Base-by-base conservation (phyloP, 1,140 invertebrate genomes). In the Acromyrmex charruanus region DNA sequence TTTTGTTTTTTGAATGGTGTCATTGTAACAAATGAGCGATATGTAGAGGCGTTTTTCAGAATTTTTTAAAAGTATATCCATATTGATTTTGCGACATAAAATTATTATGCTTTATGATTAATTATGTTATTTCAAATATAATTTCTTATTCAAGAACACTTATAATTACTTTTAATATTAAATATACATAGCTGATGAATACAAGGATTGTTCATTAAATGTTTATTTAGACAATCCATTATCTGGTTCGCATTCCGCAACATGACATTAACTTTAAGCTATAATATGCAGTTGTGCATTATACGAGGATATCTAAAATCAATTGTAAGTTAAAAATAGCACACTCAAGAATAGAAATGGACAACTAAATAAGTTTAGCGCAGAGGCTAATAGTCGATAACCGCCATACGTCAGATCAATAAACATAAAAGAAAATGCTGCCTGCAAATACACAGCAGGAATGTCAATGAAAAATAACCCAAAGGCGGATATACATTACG, bases 281-380 rank as follows among this genome's bases (percentile, higher is more conserved):
- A 31, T 55, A 18, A 55, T 16, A 51, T 3, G 35, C 1, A 53
- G 4, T 71, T 12, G 16, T 69, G 14, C 31, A 53, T 68, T 81
- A 79, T 14, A 58, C 16, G n/a, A 49, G 65, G 18, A 53, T 68
- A 69, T 58, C 49, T 69, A n/a, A 69, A 59, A 71, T 81, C 35
- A 81, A 59, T 59, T 6, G 35, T 28, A 44, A 39, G 53, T 81
- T 71, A 81, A 81, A 69, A 81, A 58, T 81, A 81, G 2, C 5
- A 18, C 21, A 5, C 18, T 66, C 7, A 21, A 31, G 61, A 66
- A 79, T 65, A 79, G 61, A 31, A 79, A 31, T 7, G 51, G 31
- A 59, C 21, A 44, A 71, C 49, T 58, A 71, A 58, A 71, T 81
- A 81, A 71, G 12, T 71, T 81, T 44, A 58, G 51, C 35, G 79